A percentile compares a stretch with the other conserved stretches of the same genome.
Evolutionary conservation across 2,797 vertebrate genomes (phyloP).

Genomic region (Triplophysa yarkandensis): DNA sequence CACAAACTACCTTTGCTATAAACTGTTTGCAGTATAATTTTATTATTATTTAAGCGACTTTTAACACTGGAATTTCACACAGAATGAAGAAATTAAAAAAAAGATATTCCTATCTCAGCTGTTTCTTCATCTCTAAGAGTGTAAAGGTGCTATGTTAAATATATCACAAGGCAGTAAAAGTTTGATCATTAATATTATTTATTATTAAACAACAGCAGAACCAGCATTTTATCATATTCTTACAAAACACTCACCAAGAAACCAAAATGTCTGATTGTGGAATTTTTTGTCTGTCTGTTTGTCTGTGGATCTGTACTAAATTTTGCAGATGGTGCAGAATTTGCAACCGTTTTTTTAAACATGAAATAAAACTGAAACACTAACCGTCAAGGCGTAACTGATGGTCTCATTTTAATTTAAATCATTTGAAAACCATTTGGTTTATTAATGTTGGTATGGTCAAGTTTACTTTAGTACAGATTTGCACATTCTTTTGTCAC

Average conservation of each 20-base stretch:
- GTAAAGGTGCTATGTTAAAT: constrained; percentile 54
- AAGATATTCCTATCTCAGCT: constrained; percentile 46
- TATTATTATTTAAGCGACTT: constrained; percentile 69
- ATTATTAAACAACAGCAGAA: constrained; percentile 62
- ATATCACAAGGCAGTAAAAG: constrained; percentile 42
- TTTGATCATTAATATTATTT: constrained; percentile 68
- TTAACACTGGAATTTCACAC: constrained; percentile 76
- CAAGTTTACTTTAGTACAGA: too few relatives aligned
- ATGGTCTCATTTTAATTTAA: neutral
- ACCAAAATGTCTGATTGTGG: constrained; percentile 12
- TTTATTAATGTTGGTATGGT: too few relatives aligned
- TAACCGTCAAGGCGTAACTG: constrained; percentile 26
- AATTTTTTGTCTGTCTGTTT: constrained; percentile 15
- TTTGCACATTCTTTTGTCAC: too few relatives aligned
- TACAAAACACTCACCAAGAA: constrained; percentile 15
- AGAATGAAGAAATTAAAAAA: constrained; percentile 50
- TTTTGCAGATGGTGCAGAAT: constrained; percentile 24
- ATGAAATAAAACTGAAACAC: constrained; percentile 38
- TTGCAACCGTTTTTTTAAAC: constrained; percentile 35
- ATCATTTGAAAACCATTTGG: neutral
- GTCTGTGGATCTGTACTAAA: constrained; percentile 32
- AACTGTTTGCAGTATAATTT: constrained; percentile 58
- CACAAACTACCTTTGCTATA: constrained; percentile 51
- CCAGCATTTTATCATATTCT: neutral
- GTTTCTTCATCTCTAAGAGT: constrained; percentile 42